Conservation (phyloP, 2,888 invertebrate species). For the Nezara viridula region DNA sequence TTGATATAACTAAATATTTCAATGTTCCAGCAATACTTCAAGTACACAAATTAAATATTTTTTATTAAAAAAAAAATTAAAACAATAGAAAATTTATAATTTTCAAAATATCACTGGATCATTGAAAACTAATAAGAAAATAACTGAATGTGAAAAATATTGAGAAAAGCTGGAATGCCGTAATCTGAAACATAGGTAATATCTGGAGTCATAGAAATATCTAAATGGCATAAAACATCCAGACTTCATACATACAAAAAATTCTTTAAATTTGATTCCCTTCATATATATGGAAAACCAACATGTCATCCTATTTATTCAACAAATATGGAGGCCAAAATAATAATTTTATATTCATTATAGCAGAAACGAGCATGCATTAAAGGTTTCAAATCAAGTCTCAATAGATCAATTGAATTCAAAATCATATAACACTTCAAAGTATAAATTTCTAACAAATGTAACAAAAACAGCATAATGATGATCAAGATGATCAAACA, state of each 20-base stretch:
- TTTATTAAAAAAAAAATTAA: neutral
- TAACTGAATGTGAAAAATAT: conserved; percentile 8
- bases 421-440: conserved; percentile 24
- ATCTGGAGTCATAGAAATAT: conserved; percentile 43
- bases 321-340: conserved; percentile 49
- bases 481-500: conserved; percentile 8
- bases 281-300: conserved; percentile 47
- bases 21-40: conserved; percentile 39
- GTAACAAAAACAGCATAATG: conserved; percentile 17
- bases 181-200: conserved; percentile 56
- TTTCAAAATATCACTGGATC: conserved; percentile 13
- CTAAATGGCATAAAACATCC: conserved; percentile 43
- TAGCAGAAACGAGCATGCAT: conserved; percentile 39
- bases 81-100: neutral
- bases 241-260: conserved; percentile 46
- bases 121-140: neutral
- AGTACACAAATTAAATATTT: neutral
- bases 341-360: conserved; percentile 24
- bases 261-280: conserved; percentile 10
- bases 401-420: conserved; percentile 43
- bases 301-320: conserved; percentile 34
- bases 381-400: conserved; percentile 39
- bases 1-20: neutral
- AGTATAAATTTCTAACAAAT: conserved; percentile 44
- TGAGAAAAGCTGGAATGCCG: conserved; percentile 51